Evolutionary conservation across 92 coral and sea anemone species (phyloP).

Genomic region (Epizoanthus fatuus): DNA sequence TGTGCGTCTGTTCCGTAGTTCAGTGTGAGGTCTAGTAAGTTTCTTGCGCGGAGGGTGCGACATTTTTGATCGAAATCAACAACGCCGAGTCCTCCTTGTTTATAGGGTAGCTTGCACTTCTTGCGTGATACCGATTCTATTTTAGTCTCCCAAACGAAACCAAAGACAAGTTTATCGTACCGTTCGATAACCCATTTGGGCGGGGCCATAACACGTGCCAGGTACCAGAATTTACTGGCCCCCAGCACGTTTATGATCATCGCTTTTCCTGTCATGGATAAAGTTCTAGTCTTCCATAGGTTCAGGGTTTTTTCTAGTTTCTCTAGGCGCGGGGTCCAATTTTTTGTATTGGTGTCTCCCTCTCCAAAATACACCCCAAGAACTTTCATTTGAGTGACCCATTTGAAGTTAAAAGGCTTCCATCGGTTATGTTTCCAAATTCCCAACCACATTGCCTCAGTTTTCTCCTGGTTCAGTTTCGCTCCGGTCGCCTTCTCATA

Average conservation of each 20-base stretch:
- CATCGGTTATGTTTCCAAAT: neutral
- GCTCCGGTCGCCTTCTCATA: neutral
- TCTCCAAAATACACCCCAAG: neutral
- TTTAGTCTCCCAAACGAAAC: no score
- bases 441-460: neutral
- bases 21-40: no score
- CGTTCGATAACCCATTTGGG: neutral
- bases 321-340: neutral
- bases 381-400: neutral
- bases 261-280: neutral
- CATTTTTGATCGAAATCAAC: no score
- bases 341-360: neutral
- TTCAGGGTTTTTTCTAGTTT: neutral
- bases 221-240: neutral
- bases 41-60: no score
- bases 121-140: no score
- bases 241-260: neutral
- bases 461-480: neutral
- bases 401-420: neutral
- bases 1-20: no score
- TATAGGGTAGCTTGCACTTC: no score
- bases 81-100: no score
- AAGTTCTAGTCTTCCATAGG: neutral
- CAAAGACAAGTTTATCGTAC: neutral
- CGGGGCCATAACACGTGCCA: neutral